phyloP scores from a whole-genome alignment of 2,113 vertebrate species.

The Helogale parvula region DNA sequence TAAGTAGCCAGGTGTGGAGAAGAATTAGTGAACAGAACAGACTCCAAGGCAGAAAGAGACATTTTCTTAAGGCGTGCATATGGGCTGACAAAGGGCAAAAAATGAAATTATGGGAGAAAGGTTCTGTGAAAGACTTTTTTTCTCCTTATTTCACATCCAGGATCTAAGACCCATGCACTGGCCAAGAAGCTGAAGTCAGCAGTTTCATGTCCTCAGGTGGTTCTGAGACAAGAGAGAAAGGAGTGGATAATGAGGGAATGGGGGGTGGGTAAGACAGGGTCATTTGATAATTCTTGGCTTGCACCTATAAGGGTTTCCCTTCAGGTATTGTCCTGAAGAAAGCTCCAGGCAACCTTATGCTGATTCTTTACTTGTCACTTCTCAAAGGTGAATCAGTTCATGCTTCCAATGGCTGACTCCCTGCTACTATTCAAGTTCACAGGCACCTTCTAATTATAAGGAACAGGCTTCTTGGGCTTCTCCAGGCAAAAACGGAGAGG shows the following conservation, averaged over 20 bases:
- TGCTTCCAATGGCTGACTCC: slow-evolving; percentile 78
- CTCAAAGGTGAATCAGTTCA: slow-evolving; percentile 84
- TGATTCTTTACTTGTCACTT: slow-evolving; percentile 85
- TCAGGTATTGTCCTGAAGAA: slow-evolving; percentile 84
- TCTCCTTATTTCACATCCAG: slow-evolving; percentile 43
- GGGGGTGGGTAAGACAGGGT: slow-evolving; percentile 54
- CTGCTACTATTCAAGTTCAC: slow-evolving; percentile 73
- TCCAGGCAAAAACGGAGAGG: slow-evolving; percentile 54
- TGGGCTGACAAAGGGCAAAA: slow-evolving; percentile 42
- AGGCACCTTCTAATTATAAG: slow-evolving; percentile 67
- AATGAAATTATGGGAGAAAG: slow-evolving; percentile 36
- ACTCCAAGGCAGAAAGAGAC: slow-evolving; percentile 62
- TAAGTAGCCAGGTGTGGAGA: slow-evolving; percentile 80
- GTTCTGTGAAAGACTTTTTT: slow-evolving; percentile 70
- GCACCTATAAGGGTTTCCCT: slow-evolving; percentile 80
- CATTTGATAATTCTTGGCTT: slow-evolving; percentile 85
- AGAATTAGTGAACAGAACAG: slow-evolving; percentile 66
- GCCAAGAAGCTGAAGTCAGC: slow-evolving; percentile 85
- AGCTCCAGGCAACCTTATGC: slow-evolving; percentile 86
- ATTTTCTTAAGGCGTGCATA: slow-evolving; percentile 14
- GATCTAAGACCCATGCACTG: slow-evolving; percentile 49
- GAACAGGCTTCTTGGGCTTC: slow-evolving; percentile 60
- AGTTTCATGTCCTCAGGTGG: slow-evolving; percentile 83
- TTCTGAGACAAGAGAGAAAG: slow-evolving; percentile 80
- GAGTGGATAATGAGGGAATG: slow-evolving; percentile 40